These are phyloP conservation scores for Talpa occidentalis DNA, from an alignment of 2,113 vertebrate genomes.

Conservation along the genomic window DNA sequence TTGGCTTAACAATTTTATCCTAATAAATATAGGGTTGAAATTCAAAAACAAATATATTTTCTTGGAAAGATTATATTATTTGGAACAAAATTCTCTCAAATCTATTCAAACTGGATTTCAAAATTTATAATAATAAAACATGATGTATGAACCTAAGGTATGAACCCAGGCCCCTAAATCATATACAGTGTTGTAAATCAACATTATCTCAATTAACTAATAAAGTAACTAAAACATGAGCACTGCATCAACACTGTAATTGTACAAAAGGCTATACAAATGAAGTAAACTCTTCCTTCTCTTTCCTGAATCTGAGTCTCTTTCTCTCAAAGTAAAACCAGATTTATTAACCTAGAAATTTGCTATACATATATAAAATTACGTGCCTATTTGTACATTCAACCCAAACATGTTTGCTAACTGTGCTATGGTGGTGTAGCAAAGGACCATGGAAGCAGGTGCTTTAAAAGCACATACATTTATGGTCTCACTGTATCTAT, in stretches of 20 bases:
- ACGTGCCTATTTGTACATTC: neutral
- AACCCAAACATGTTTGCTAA: neutral
- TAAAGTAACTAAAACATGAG: constrained; percentile 7
- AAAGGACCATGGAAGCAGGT: neutral
- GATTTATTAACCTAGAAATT: neutral
- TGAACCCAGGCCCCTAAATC: too few species aligned
- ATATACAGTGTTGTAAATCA: too few species aligned
- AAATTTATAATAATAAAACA: constrained; percentile 26
- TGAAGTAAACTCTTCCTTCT: neutral
- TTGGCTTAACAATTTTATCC: neutral
- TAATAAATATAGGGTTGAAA: neutral
- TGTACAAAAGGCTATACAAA: neutral
- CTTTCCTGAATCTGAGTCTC: neutral
- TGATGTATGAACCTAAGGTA: too few species aligned
- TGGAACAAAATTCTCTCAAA: neutral
- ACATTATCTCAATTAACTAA: neutral
- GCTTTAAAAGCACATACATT: neutral
- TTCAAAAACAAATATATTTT: constrained; percentile 50
- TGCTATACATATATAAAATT: neutral
- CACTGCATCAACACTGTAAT: neutral
- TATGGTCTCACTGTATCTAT: neutral
- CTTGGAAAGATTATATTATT: neutral
- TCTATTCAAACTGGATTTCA: constrained; percentile 6
- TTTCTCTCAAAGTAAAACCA: neutral
- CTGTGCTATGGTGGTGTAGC: neutral